Evolutionary conservation across 1,140 invertebrate genomes (phyloP).

Genomic region (Choristoneura fumiferana): DNA sequence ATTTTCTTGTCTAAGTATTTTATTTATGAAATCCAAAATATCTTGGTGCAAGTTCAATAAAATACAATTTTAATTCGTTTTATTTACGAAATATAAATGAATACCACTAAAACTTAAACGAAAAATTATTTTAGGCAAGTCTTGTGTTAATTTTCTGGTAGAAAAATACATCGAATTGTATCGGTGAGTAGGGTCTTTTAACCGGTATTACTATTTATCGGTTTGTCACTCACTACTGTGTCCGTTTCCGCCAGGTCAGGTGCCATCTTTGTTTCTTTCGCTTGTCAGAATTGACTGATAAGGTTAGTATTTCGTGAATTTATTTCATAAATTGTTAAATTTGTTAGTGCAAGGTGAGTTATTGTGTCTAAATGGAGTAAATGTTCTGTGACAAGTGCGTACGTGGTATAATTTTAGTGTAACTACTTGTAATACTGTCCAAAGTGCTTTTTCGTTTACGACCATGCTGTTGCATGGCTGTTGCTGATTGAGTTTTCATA

Average conservation of each 20-base stretch:
- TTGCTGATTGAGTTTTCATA: slow-evolving; percentile 42
- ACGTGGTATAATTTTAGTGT: not conserved
- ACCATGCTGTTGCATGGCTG: slow-evolving; percentile 63
- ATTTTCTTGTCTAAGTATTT: too few relatives aligned
- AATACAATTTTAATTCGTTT: too few relatives aligned
- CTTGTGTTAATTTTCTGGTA: too few relatives aligned
- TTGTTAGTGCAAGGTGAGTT: slow-evolving; percentile 21
- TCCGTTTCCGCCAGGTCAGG: slow-evolving; percentile 44
- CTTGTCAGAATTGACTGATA: slow-evolving; percentile 66
- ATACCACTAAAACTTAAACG: too few relatives aligned
- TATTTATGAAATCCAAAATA: too few relatives aligned
- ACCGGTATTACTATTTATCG: too few relatives aligned
- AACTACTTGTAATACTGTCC: not conserved
- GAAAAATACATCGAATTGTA: too few relatives aligned
- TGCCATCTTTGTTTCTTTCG: slow-evolving; percentile 71
- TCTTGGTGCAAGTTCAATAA: too few relatives aligned
- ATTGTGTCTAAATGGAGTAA: not conserved
- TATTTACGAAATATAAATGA: too few relatives aligned
- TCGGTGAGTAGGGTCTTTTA: too few relatives aligned
- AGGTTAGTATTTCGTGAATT: slow-evolving; percentile 55
- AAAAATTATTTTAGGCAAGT: too few relatives aligned
- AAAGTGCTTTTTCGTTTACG: slow-evolving; percentile 6
- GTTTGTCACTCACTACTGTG: not conserved
- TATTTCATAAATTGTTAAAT: slow-evolving; percentile 23
- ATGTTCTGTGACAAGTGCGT: not conserved